A percentile compares a stretch with the other conserved stretches of the same genome.
Conservation (phyloP, 2,797 vertebrate species). For the Tenualosa thibaudeaui region DNA sequence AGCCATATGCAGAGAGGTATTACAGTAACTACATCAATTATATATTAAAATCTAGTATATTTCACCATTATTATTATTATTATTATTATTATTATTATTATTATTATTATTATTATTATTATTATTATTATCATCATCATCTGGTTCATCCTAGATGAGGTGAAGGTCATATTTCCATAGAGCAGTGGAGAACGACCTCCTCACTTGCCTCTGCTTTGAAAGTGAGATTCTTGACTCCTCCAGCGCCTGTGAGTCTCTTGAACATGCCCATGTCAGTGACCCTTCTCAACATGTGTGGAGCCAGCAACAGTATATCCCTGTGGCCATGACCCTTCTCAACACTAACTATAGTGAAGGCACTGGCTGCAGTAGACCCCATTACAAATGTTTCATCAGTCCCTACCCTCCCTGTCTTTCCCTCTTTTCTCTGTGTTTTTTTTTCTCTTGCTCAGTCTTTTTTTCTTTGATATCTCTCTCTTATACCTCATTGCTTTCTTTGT, state of each 20-base stretch:
- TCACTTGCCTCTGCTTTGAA: neutral
- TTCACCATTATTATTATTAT: no score
- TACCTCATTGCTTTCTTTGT: slow-evolving; percentile 11
- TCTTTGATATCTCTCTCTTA: neutral
- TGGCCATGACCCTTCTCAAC: neutral
- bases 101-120: no score
- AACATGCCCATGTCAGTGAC: neutral
- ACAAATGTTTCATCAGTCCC: neutral
- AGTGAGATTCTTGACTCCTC: neutral
- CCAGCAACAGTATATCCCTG: neutral
- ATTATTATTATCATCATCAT: neutral
- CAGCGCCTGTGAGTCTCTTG: neutral
- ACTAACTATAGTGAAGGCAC: neutral
- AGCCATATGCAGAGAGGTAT: no score
- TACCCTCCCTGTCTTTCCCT: neutral
- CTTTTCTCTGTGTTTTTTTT: neutral
- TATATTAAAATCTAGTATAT: no score
- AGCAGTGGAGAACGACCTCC: neutral
- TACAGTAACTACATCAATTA: no score
- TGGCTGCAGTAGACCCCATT: neutral
- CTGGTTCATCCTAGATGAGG: neutral
- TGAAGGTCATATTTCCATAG: neutral
- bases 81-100: no score
- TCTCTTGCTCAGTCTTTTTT: neutral
- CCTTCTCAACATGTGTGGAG: neutral